phyloP scores from a whole-genome alignment of 2,113 vertebrate genomes.

The Pelvicachromis taeniatus region DNA sequence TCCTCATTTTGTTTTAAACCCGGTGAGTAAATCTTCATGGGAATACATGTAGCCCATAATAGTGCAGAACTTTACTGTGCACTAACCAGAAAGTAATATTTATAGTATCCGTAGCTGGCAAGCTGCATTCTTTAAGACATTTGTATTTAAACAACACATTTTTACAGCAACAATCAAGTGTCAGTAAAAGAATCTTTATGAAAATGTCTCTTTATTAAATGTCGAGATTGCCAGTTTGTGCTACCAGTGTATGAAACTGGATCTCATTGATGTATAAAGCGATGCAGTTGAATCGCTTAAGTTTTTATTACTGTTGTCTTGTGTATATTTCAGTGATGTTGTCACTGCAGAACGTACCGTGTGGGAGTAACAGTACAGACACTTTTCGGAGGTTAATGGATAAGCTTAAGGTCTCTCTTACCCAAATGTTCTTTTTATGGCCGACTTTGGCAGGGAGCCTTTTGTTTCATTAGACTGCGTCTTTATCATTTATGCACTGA shows the following conservation, averaged over 20 bases:
- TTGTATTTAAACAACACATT: neutral
- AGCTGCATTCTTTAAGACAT: neutral
- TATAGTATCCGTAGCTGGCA: neutral
- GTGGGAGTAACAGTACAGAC: slow-evolving; percentile 42
- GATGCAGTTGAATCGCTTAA: slow-evolving; percentile 3
- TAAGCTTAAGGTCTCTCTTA: slow-evolving; percentile 55
- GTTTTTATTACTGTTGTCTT: slow-evolving; percentile 31
- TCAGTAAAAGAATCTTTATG: neutral
- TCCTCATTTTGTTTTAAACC: slow-evolving; percentile 56
- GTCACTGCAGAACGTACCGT: neutral
- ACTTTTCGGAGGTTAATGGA: slow-evolving; percentile 62
- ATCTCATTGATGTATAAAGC: neutral
- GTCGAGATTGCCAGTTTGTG: neutral
- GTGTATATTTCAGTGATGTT: slow-evolving; percentile 4
- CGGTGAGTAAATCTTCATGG: slow-evolving; percentile 50
- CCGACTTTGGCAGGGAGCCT: slow-evolving; percentile 68
- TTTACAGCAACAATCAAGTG: neutral
- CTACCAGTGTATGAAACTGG: neutral
- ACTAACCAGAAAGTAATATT: neutral
- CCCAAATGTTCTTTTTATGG: slow-evolving; percentile 74
- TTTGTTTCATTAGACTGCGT: slow-evolving; percentile 72
- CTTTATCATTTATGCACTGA: slow-evolving; percentile 76
- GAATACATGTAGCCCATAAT: neutral
- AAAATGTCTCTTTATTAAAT: neutral
- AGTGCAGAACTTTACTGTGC: neutral